Evolutionary conservation across 1,140 invertebrate genomes (phyloP).

Genomic region (Halotydeus destructor): DNA sequence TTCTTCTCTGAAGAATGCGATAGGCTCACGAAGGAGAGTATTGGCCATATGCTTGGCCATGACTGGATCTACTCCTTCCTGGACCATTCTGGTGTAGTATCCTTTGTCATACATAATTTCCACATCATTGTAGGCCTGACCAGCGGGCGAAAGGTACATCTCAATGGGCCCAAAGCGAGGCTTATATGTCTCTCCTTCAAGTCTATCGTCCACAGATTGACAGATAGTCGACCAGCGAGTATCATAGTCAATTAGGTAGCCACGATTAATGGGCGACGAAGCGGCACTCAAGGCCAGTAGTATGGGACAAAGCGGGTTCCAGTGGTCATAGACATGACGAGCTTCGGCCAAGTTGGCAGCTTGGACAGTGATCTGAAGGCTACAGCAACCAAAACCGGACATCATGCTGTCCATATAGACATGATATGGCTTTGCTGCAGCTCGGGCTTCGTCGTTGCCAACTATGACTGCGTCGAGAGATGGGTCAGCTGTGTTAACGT

Average conservation of each 20-base stretch:
- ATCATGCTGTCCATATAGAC: slow-evolving; percentile 98
- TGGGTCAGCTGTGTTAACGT: slow-evolving; percentile 37
- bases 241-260: slow-evolving; percentile 80
- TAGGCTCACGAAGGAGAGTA: slow-evolving; percentile 90
- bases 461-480: slow-evolving; percentile 46
- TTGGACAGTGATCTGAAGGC: slow-evolving; percentile 85
- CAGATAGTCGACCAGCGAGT: slow-evolving; percentile 92
- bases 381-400: slow-evolving; percentile 98
- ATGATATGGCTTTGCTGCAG: slow-evolving; percentile 51
- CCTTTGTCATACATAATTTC: slow-evolving; percentile 62
- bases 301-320: slow-evolving; percentile 89
- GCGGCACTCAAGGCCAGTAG: slow-evolving; percentile 87
- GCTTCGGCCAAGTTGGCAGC: slow-evolving; percentile 94
- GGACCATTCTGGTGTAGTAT: slow-evolving; percentile 54
- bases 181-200: slow-evolving; percentile 46
- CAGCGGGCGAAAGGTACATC: slow-evolving; percentile 73
- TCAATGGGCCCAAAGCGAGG: slow-evolving; percentile 95
- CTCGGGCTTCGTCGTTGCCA: slow-evolving; percentile 36
- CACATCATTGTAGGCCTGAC: slow-evolving; percentile 78
- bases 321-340: slow-evolving; percentile 83
- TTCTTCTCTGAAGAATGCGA: slow-evolving; percentile 88
- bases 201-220: slow-evolving; percentile 79
- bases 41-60: slow-evolving; percentile 82
- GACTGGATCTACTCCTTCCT: slow-evolving; percentile 65
- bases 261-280: slow-evolving; percentile 81